Evolutionary conservation across 2,113 vertebrate genomes (phyloP).

Genomic region (Pseudorasbora parva): DNA sequence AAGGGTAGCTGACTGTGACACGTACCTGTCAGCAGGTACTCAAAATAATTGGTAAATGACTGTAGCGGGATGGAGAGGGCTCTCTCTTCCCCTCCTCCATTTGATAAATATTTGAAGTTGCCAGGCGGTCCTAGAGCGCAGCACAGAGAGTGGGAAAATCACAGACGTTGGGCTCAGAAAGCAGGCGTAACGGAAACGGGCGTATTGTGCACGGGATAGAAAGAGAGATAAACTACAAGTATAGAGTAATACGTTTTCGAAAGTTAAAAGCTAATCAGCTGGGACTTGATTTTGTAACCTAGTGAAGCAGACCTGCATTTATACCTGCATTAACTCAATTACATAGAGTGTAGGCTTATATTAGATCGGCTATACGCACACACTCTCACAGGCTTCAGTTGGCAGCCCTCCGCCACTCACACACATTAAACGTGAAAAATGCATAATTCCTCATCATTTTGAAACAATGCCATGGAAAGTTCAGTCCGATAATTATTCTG

Average conservation of each 20-base stretch:
- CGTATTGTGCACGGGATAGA: background rate
- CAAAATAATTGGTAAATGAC: conserved; percentile 82
- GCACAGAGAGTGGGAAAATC: conserved; percentile 49
- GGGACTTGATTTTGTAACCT: conserved; percentile 5
- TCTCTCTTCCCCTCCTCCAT: conserved; percentile 64
- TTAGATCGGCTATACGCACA: background rate
- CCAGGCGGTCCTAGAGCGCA: conserved; percentile 65
- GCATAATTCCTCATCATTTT: conserved; percentile 47
- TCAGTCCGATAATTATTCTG: conserved; percentile 62
- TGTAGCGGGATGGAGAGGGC: conserved; percentile 71
- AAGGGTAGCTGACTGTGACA: conserved; percentile 72
- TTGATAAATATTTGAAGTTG: conserved; percentile 77
- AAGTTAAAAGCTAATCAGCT: conserved; percentile 12
- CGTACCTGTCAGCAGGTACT: conserved; percentile 83
- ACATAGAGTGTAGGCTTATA: conserved; percentile 12
- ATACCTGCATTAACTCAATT: conserved; percentile 31
- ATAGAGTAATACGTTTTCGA: background rate
- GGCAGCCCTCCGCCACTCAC: conserved; percentile 38
- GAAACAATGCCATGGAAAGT: conserved; percentile 58
- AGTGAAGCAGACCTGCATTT: conserved; percentile 18
- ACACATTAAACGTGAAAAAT: conserved; percentile 50
- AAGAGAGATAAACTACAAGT: conserved; percentile 12
- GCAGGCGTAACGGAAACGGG: conserved; percentile 3
- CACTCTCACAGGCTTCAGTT: conserved; percentile 42
- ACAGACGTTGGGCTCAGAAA: conserved; percentile 16